phyloP scores from a whole-genome alignment of 1,140 invertebrate species.

The Solen grandis region DNA sequence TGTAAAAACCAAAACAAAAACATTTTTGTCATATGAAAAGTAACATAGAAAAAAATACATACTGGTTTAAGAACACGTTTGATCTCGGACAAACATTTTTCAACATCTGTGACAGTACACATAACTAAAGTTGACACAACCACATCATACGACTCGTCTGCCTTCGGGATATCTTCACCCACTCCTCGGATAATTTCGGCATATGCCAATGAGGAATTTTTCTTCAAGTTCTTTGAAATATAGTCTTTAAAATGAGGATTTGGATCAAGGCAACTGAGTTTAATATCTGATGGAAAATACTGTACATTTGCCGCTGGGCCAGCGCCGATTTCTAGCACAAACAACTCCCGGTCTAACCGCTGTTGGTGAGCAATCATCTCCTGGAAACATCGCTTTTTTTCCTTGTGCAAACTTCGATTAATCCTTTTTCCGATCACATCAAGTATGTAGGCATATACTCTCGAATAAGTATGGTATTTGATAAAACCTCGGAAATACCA shows the following conservation, averaged over 20 bases:
- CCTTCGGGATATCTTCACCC: neutral
- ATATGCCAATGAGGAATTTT: neutral
- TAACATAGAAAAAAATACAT: no score
- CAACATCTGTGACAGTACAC: conserved; percentile 4
- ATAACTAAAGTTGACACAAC: neutral
- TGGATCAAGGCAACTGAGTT: conserved; percentile 4
- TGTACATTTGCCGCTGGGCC: neutral
- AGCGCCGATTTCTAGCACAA: conserved; percentile 6
- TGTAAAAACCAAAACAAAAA: no score
- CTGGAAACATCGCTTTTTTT: neutral
- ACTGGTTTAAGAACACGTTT: conserved; percentile 18
- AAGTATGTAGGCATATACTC: neutral
- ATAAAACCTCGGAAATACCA: neutral
- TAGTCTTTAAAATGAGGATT: neutral
- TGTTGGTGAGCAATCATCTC: neutral
- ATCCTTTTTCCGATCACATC: neutral
- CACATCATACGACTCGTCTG: conserved; percentile 1
- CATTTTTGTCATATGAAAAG: no score
- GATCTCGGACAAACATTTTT: neutral
- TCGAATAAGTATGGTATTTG: neutral
- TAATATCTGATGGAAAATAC: neutral
- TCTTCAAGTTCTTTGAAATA: neutral
- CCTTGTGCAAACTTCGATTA: neutral
- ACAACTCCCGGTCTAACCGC: neutral
- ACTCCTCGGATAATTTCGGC: conserved; percentile 1